Percentiles rank a stretch among this genome's conserved stretches.
Conservation (phyloP, 1,140 invertebrate species). For the Drosophila sp. region DNA sequence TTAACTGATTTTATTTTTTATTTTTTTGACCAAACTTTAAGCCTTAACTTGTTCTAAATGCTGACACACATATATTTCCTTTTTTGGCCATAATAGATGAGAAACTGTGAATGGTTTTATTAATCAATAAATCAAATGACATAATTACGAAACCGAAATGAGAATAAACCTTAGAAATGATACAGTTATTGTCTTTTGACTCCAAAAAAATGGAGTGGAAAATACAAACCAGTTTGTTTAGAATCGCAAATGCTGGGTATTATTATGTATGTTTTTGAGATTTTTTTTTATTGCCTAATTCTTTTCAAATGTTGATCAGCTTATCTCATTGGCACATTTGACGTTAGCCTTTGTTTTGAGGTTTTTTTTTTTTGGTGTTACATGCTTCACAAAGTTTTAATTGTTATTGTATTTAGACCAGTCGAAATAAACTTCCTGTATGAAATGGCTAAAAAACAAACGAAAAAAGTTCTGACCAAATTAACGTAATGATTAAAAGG, state of each 20-base stretch:
- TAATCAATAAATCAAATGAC: no score
- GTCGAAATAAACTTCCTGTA: constrained; percentile 56
- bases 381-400: constrained; percentile 39
- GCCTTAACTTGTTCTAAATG: no score
- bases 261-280: neutral
- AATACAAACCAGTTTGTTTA: neutral
- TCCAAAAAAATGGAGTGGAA: constrained; percentile 31
- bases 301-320: constrained; percentile 8
- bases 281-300: neutral
- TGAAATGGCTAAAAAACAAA: constrained; percentile 2
- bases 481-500: neutral
- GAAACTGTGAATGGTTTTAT: no score
- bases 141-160: neutral
- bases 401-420: constrained; percentile 26
- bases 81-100: no score
- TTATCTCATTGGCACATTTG: constrained; percentile 9
- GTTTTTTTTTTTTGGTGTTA: constrained; percentile 41
- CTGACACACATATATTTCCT: no score
- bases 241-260: neutral
- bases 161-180: constrained; percentile 40
- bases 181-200: constrained; percentile 25
- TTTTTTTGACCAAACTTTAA: no score
- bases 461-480: constrained; percentile 23
- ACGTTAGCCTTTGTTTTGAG: constrained; percentile 3
- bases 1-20: no score